Evolutionary conservation across 1,140 invertebrate genomes (phyloP), one percentile per base, ranked within the genome.

Genomic region (Trichogramma pretiosum): DNA sequence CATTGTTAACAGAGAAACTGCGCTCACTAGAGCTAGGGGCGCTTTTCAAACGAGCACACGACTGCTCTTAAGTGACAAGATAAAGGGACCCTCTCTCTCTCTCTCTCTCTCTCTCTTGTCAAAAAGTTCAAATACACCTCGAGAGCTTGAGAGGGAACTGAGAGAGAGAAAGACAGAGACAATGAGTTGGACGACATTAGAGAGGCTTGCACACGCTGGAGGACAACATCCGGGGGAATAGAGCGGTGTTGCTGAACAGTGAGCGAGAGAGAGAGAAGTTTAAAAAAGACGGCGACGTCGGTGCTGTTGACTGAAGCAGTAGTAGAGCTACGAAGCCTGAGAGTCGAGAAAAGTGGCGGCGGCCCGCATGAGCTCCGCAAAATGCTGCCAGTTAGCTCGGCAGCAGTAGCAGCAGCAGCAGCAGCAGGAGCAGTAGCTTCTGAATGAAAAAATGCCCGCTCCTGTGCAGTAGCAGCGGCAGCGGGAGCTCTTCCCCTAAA

Each of bases 71-170:
- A 46, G 23, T 30, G 23, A n/a, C 18, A 35, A 37, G 22, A 46
- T 46, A 32, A 39, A 46, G 36, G 28, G 23, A 28, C n/a, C n/a
- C n/a, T n/a, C n/a, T n/a, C n/a, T n/a, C n/a, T n/a, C n/a, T n/a
- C n/a, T n/a, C n/a, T n/a, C n/a, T n/a, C n/a, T n/a, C n/a, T n/a
- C n/a, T n/a, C n/a, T n/a, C n/a, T n/a, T n/a, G 14, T 40, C 19
- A 40, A 26, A 47, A 40, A 47, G 37, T 40, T 40, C 37, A 34
- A 47, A 47, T 34, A 47, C 45, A 38, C 18, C n/a, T n/a, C 19
- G 26, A 30, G 44, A 5, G 24, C 11, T 24, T 19, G 22, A 47
- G 46, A 47, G 30, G 37, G 30, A 47, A 28, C 5, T 35, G 22
- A 21, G 19, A 11, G 11, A 11, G 24, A 28, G 24, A 11, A 7